phyloP scores from a whole-genome alignment of 1,140 invertebrate species.

The Euborellia annulipes region DNA sequence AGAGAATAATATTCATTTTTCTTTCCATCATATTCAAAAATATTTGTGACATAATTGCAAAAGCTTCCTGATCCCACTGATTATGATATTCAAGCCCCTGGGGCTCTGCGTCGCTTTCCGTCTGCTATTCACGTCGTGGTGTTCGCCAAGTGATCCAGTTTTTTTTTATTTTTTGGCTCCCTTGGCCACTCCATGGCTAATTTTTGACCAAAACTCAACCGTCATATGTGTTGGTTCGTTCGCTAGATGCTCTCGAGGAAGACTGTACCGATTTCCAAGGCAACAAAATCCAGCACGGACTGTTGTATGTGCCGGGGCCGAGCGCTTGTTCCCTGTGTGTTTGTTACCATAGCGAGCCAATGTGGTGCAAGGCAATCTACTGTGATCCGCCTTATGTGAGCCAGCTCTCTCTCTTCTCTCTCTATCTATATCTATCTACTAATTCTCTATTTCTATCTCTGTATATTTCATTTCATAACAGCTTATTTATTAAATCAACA shows the following conservation, averaged over 20 bases:
- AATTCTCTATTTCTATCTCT: not conserved
- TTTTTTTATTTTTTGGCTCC: too few species aligned
- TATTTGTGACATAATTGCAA: too few species aligned
- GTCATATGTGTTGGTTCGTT: slow-evolving; percentile 2
- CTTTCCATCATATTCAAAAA: too few species aligned
- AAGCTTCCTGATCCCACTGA: too few species aligned
- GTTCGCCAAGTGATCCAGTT: too few species aligned
- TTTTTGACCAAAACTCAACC: too few species aligned
- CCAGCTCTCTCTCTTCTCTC: slow-evolving; percentile 14
- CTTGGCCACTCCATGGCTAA: too few species aligned
- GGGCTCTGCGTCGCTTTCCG: too few species aligned
- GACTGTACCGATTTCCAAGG: slow-evolving; percentile 69
- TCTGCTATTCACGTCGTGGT: too few species aligned
- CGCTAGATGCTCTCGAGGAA: slow-evolving; percentile 43
- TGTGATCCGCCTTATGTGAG: slow-evolving; percentile 70
- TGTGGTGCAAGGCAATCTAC: slow-evolving; percentile 73
- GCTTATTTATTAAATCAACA: too few species aligned
- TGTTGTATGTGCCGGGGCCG: slow-evolving; percentile 65
- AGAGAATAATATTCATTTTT: too few species aligned
- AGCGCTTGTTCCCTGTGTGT: slow-evolving; percentile 73
- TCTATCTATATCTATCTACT: not conserved
- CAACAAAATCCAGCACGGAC: slow-evolving; percentile 52
- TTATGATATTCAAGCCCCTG: too few species aligned
- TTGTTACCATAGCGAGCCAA: slow-evolving; percentile 67
- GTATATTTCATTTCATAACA: not conserved